Evolutionary conservation across 2,888 invertebrate genomes (phyloP).

Genomic region (Loripinus fragilis): DNA sequence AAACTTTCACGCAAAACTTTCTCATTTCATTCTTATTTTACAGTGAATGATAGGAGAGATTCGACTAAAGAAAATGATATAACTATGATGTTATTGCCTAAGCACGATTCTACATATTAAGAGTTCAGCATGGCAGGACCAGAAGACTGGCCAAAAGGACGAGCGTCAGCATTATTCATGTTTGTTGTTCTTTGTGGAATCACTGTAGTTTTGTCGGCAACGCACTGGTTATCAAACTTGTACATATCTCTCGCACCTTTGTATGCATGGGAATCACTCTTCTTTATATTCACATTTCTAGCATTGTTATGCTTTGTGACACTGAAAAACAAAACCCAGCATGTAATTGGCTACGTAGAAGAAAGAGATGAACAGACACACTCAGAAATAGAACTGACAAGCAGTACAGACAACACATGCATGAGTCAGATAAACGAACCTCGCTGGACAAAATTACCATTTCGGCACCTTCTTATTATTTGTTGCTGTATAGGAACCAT

Average conservation of each 20-base stretch:
- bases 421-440: background rate
- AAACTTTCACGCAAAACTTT: too few relatives aligned
- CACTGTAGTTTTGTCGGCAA: background rate
- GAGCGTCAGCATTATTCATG: background rate
- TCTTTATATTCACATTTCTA: background rate
- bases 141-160: slow-evolving; percentile 1
- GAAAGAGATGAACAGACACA: background rate
- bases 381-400: background rate
- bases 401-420: background rate
- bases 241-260: background rate
- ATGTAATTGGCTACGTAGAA: background rate
- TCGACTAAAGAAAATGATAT: too few relatives aligned
- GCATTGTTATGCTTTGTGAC: background rate
- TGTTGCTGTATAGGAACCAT: background rate
- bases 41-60: too few relatives aligned
- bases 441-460: background rate
- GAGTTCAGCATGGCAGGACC: background rate
- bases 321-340: background rate
- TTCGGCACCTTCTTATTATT: background rate
- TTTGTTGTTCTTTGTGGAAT: background rate
- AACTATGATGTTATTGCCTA: too few relatives aligned
- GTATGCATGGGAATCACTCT: background rate
- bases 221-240: background rate
- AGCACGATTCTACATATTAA: too few relatives aligned
- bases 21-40: too few relatives aligned